These are phyloP conservation scores for Melanargia galathea DNA, from an alignment of 2,888 invertebrate genomes.

Conservation along the genomic window DNA sequence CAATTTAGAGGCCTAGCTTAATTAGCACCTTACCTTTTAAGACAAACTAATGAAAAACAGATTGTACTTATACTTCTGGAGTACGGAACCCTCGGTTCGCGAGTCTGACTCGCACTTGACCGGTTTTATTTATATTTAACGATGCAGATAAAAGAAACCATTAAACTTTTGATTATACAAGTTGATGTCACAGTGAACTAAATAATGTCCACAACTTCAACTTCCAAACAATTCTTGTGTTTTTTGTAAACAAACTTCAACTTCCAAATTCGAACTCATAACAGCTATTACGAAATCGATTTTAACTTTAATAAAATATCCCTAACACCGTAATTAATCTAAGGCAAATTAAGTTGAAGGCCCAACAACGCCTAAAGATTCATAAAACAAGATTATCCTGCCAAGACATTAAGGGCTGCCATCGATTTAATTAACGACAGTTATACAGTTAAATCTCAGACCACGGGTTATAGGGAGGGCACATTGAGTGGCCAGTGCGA, in stretches of 20 bases:
- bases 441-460: conserved; percentile 1
- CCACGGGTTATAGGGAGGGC: neutral
- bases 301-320: conserved; percentile 13
- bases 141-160: neutral
- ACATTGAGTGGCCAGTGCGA: no score
- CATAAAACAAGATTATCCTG: conserved; percentile 18
- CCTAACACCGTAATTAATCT: conserved; percentile 6
- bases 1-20: no score
- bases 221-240: no score
- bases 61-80: no score
- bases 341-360: conserved; percentile 8
- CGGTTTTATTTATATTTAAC: neutral
- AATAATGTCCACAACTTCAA: no score
- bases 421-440: conserved; percentile 19
- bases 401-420: conserved; percentile 7
- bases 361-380: conserved; percentile 10
- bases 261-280: neutral
- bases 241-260: no score
- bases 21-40: no score
- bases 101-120: neutral
- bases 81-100: no score
- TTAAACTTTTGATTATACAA: neutral
- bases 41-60: no score
- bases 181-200: neutral
- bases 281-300: conserved; percentile 10